Percentiles rank a stretch among this genome's conserved stretches.
Evolutionary conservation across 2,888 invertebrate genomes (phyloP).

Genomic region (Dynastes hyllus): DNA sequence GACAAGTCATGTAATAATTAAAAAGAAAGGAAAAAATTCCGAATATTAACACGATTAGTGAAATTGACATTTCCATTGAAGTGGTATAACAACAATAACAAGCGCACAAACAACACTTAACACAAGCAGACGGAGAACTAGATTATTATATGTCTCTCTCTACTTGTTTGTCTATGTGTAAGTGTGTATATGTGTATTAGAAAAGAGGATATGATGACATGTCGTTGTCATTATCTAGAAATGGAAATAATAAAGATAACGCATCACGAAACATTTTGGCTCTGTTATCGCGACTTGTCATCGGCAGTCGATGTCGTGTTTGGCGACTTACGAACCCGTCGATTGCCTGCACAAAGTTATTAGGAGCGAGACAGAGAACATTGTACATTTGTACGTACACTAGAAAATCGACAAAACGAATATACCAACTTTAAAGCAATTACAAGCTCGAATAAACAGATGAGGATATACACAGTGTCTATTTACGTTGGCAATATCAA

Average conservation of each 20-base stretch:
- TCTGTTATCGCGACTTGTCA: background rate
- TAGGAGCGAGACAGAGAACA: no score
- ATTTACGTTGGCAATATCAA: no score
- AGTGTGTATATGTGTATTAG: background rate
- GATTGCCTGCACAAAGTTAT: no score
- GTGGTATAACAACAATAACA: conserved; percentile 26
- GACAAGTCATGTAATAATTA: background rate
- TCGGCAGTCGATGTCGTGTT: conserved; percentile 3
- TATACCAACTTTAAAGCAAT: no score
- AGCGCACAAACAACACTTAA: background rate
- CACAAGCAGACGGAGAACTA: background rate
- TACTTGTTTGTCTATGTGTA: background rate
- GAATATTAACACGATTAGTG: conserved; percentile 36
- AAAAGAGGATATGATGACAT: background rate
- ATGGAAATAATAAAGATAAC: conserved; percentile 20
- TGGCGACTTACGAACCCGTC: background rate
- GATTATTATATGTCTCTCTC: background rate
- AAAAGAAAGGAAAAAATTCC: conserved; percentile 12
- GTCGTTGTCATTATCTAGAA: conserved; percentile 7
- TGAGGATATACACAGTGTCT: no score
- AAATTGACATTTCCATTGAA: conserved; percentile 37
- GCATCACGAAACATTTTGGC: background rate
- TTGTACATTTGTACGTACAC: no score
- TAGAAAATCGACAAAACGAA: no score
- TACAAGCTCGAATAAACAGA: no score